Evolutionary conservation across 2,888 invertebrate genomes (phyloP).

Genomic region (Plemyria rubiginata): DNA sequence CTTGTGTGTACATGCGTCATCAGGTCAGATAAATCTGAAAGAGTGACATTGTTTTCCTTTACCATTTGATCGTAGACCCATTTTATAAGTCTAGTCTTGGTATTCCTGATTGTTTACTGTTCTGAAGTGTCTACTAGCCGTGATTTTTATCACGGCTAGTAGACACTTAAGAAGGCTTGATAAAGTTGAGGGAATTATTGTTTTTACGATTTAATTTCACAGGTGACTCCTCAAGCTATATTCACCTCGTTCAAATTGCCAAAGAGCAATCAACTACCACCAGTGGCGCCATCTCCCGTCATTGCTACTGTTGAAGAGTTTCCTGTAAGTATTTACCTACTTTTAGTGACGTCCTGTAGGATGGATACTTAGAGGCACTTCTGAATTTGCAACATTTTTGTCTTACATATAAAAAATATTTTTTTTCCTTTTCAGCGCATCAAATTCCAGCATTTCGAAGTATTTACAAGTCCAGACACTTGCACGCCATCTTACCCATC

Average conservation of each 20-base stretch:
- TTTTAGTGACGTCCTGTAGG: no score
- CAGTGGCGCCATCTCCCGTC: conserved; percentile 70
- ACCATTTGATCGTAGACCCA: no score
- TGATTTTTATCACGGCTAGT: no score
- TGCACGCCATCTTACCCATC: conserved; percentile 89
- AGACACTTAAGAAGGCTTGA: no score
- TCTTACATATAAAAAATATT: background rate
- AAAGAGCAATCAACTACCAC: conserved; percentile 85
- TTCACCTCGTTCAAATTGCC: conserved; percentile 97
- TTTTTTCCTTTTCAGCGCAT: conserved; percentile 68
- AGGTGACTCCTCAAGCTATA: conserved; percentile 93
- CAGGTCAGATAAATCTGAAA: no score
- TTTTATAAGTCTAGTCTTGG: no score
- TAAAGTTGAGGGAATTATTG: no score
- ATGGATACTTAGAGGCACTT: no score
- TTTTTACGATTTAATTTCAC: conserved; percentile 46
- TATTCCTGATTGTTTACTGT: no score
- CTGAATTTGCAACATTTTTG: background rate
- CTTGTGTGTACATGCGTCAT: no score
- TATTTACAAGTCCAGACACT: conserved; percentile 84
- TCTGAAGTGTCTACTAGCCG: no score
- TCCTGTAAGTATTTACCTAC: conserved; percentile 63
- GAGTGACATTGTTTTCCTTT: no score
- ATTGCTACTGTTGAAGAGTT: conserved; percentile 78
- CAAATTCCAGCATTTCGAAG: conserved; percentile 87